Evolutionary conservation across 53 echinoderm and acorn worm genomes (phyloP).

Genomic region (Antedon mediterranea): DNA sequence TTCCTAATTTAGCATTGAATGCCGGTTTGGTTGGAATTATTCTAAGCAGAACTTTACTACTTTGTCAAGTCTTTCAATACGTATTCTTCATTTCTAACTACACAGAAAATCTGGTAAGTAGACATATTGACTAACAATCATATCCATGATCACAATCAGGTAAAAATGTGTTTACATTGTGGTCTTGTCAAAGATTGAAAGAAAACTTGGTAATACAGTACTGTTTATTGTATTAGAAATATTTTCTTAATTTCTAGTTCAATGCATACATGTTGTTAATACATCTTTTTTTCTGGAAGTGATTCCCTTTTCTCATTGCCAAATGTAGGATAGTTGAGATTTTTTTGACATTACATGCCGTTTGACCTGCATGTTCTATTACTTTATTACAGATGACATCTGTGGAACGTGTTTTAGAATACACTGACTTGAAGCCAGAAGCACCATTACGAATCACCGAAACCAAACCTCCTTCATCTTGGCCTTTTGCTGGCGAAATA

Average conservation of each 20-base stretch:
- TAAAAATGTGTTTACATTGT: no score
- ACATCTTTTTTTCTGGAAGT: no score
- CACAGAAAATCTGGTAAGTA: slow-evolving; percentile 76
- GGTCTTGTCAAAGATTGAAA: no score
- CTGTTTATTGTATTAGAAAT: no score
- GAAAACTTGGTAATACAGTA: no score
- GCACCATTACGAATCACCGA: slow-evolving; percentile 40
- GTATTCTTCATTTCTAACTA: slow-evolving; percentile 60
- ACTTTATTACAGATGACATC: slow-evolving; percentile 65
- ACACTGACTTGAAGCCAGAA: slow-evolving; percentile 67
- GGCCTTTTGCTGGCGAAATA: slow-evolving; percentile 63
- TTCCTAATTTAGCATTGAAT: slow-evolving; percentile 31
- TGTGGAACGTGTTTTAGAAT: slow-evolving; percentile 73
- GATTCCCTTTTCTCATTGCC: no score
- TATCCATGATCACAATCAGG: no score
- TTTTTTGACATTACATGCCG: not conserved
- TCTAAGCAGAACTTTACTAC: slow-evolving; percentile 50
- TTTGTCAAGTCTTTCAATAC: slow-evolving; percentile 61
- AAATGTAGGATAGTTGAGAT: not conserved
- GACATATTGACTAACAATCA: no score
- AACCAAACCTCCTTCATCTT: slow-evolving; percentile 27
- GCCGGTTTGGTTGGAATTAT: slow-evolving; percentile 61
- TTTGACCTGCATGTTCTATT: not conserved
- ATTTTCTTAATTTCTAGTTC: no score
- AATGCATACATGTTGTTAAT: no score